Conservation (phyloP, 2,113 vertebrate genomes). For the Columbina picui region DNA sequence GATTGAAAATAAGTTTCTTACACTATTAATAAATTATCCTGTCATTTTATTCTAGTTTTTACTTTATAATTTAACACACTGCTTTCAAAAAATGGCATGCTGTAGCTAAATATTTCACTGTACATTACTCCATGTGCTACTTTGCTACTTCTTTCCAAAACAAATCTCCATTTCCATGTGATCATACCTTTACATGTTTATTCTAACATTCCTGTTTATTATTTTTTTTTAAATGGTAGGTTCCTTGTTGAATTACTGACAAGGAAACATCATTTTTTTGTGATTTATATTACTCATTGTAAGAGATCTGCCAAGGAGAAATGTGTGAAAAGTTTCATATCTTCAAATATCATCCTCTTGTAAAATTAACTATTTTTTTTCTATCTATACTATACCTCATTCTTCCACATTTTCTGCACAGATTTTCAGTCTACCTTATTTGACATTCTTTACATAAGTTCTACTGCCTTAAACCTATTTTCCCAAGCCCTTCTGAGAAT, state of each 20-base stretch:
- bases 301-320: not conserved
- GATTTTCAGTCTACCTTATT: not conserved
- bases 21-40: not conserved
- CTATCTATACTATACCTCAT: not conserved
- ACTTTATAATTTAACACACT: not conserved
- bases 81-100: not conserved
- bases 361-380: not conserved
- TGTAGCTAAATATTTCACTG: not conserved
- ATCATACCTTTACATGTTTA: not conserved
- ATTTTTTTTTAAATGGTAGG: not conserved
- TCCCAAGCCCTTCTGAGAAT: slow-evolving; percentile 23
- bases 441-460: slow-evolving; percentile 2
- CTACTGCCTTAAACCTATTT: slow-evolving; percentile 13
- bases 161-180: not conserved
- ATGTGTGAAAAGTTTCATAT: not conserved
- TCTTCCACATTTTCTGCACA: not conserved
- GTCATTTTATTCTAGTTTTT: not conserved
- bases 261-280: not conserved
- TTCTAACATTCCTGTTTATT: not conserved
- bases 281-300: not conserved
- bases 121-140: not conserved
- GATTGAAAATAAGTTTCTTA: not conserved
- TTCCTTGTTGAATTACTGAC: not conserved
- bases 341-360: not conserved
- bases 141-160: not conserved